Percentiles rank a stretch among this genome's conserved stretches.
Evolutionary conservation across 2,797 vertebrate species (phyloP).

Genomic region (Hypotaenidia philippensis): DNA sequence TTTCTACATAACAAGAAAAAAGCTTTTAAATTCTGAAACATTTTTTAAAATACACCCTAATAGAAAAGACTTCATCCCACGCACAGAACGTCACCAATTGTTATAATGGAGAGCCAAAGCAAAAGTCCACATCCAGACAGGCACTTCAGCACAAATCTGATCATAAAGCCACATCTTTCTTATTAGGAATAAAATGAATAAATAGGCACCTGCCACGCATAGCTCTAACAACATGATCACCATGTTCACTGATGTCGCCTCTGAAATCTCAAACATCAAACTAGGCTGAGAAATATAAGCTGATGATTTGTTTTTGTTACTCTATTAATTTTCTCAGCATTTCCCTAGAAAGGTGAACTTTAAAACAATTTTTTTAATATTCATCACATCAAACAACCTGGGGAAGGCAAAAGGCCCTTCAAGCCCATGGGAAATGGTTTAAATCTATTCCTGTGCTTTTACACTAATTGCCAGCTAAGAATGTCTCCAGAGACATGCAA

Average conservation of each 20-base stretch:
- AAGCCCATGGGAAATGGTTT: background rate
- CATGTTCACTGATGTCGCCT: background rate
- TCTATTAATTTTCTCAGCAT: background rate
- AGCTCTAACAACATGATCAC: background rate
- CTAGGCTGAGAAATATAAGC: background rate
- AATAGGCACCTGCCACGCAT: background rate
- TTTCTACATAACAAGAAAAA: background rate
- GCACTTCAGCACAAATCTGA: background rate
- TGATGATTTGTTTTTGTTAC: background rate
- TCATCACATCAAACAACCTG: background rate
- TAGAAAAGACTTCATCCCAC: background rate
- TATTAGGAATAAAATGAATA: background rate
- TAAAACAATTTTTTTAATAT: background rate
- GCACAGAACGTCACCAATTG: background rate
- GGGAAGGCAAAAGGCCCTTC: background rate
- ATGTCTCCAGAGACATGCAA: background rate
- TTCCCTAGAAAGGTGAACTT: background rate
- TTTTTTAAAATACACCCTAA: background rate
- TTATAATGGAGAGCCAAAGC: background rate
- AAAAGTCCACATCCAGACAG: background rate
- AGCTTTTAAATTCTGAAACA: background rate
- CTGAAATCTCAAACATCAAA: background rate
- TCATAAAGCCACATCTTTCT: background rate
- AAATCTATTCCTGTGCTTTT: background rate
- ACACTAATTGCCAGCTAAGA: background rate